phyloP scores from a whole-genome alignment of 1,140 invertebrate species.

The Andrena cerasifolii region DNA sequence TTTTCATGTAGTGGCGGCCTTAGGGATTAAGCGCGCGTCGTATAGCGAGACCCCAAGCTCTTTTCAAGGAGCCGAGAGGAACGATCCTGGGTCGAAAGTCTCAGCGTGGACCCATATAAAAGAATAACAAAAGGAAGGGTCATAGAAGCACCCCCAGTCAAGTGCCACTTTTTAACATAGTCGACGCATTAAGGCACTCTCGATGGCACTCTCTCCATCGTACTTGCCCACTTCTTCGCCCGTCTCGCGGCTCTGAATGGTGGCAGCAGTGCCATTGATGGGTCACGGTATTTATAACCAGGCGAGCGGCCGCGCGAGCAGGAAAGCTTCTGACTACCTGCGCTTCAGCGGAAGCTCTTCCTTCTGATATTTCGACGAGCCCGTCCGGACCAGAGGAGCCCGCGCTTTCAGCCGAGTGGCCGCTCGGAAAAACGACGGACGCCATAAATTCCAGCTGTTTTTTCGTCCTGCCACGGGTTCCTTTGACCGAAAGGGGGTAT shows the following conservation, averaged over 20 bases:
- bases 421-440: conserved; percentile 47
- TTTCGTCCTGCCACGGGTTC: not conserved
- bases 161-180: not conserved
- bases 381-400: conserved; percentile 18
- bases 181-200: conserved; percentile 1
- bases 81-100: no score
- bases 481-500: conserved; percentile 25
- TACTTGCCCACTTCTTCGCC: conserved; percentile 15
- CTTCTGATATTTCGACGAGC: conserved; percentile 39
- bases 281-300: conserved; percentile 74
- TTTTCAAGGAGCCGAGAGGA: no score
- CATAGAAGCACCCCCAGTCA: no score
- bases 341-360: conserved; percentile 27
- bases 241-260: conserved; percentile 67
- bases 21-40: no score
- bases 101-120: no score
- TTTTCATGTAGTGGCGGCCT: no score
- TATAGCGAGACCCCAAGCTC: no score
- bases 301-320: conserved; percentile 59
- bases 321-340: conserved; percentile 62
- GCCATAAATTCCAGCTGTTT: conserved; percentile 60
- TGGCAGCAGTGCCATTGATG: conserved; percentile 73
- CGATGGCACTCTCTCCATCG: not conserved
- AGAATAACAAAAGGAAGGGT: not conserved
- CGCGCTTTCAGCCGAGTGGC: conserved; percentile 43